These are phyloP conservation scores for Bombyx huttoni DNA, from an alignment of 2,888 invertebrate species.

Conservation along the genomic window DNA sequence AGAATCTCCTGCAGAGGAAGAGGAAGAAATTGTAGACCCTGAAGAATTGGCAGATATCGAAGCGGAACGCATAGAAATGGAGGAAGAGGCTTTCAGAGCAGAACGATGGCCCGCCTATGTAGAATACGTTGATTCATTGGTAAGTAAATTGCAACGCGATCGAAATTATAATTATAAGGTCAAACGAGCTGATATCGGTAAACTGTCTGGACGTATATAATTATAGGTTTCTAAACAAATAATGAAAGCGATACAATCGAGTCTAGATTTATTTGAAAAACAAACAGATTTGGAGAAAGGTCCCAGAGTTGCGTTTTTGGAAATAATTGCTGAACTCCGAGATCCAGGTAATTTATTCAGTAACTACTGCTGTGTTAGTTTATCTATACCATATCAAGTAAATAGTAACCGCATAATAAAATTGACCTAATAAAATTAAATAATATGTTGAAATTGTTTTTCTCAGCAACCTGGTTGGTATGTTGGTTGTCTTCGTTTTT, in stretches of 20 bases:
- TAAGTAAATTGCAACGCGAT: slow-evolving; percentile 15
- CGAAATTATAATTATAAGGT: not conserved
- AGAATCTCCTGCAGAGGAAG: slow-evolving; percentile 52
- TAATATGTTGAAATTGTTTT: too few species aligned
- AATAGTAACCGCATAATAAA: too few species aligned
- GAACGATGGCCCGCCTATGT: slow-evolving; percentile 66
- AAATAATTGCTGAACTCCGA: slow-evolving; percentile 80
- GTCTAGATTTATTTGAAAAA: slow-evolving; percentile 71
- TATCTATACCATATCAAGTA: too few species aligned
- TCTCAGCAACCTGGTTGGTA: too few species aligned
- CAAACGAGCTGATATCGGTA: too few species aligned
- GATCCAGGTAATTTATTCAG: slow-evolving; percentile 66
- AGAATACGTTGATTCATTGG: slow-evolving; percentile 54
- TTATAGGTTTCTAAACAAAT: slow-evolving; percentile 49
- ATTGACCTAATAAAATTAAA: too few species aligned
- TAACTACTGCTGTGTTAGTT: too few species aligned
- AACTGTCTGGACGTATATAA: not conserved
- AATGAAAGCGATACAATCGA: slow-evolving; percentile 57
- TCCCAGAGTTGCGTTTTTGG: slow-evolving; percentile 79
- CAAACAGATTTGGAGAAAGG: slow-evolving; percentile 73
- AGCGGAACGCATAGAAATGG: slow-evolving; percentile 49
- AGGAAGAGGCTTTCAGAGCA: slow-evolving; percentile 44
- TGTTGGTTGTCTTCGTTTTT: too few species aligned
- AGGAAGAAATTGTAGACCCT: slow-evolving; percentile 41
- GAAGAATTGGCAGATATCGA: slow-evolving; percentile 57